Conservation (phyloP, 2,888 invertebrate genomes). For the Globia sparganii region DNA sequence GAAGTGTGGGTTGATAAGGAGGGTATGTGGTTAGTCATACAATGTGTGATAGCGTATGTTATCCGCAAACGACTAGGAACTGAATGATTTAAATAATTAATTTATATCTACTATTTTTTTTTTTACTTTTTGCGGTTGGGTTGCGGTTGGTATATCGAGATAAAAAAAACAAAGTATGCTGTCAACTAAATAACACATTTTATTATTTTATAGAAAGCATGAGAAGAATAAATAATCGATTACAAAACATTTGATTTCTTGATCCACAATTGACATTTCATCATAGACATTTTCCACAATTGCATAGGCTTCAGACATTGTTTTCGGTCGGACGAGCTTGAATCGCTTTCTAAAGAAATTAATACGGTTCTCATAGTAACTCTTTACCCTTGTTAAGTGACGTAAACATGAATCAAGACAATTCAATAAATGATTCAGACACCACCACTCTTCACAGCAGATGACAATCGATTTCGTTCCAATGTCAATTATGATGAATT, state of each 20-base stretch:
- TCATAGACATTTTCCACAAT: constrained; percentile 2
- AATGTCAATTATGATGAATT: neutral
- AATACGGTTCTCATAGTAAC: constrained; percentile 8
- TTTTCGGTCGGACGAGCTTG: neutral
- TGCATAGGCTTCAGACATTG: neutral
- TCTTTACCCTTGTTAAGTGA: neutral
- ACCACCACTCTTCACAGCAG: neutral
- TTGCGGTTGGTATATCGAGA: neutral
- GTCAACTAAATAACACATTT: neutral
- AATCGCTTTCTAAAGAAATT: neutral
- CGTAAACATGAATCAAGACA: constrained; percentile 6
- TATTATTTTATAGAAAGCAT: constrained; percentile 4
- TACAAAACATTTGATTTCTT: constrained; percentile 5
- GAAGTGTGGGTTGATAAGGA: no score
- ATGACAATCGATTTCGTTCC: neutral
- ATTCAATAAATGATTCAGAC: constrained; percentile 1
- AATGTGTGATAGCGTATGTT: no score
- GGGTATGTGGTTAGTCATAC: no score
- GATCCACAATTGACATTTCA: constrained; percentile 1
- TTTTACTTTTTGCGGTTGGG: no score
- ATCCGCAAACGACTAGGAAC: no score
- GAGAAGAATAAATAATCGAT: constrained; percentile 4
- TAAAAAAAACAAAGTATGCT: constrained; percentile 8
- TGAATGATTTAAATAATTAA: no score
- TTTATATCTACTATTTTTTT: no score